Evolutionary conservation across 2,888 invertebrate genomes (phyloP).

Genomic region (Halictus quadricinctus): DNA sequence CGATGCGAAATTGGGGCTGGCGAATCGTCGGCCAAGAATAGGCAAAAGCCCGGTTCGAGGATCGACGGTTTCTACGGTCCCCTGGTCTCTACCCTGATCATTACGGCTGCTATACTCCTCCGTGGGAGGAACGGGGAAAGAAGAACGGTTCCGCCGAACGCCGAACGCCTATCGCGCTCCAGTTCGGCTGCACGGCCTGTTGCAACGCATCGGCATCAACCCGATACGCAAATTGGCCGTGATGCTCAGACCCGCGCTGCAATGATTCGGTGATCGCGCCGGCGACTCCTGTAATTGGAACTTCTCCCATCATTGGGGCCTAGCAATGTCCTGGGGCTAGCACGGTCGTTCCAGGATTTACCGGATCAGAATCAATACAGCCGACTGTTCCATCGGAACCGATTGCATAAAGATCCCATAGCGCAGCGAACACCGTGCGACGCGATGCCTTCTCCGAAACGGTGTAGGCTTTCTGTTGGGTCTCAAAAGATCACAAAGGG

Average conservation of each 20-base stretch:
- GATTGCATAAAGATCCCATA: too few species aligned
- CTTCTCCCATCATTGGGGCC: not conserved
- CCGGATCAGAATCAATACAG: not conserved
- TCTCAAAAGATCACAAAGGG: too few species aligned
- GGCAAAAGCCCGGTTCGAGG: constrained; percentile 34
- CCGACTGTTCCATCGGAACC: not conserved
- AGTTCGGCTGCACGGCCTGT: constrained; percentile 49
- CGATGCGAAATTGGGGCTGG: constrained; percentile 69
- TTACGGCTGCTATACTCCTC: constrained; percentile 43
- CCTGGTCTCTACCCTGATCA: constrained; percentile 29
- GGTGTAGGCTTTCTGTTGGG: too few species aligned
- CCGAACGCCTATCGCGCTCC: constrained; percentile 48
- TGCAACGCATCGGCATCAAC: constrained; percentile 33
- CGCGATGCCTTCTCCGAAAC: too few species aligned
- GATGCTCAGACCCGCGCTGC: constrained; percentile 29
- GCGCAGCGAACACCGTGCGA: too few species aligned
- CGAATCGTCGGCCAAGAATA: constrained; percentile 61
- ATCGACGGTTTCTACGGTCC: constrained; percentile 53
- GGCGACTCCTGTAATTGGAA: constrained; percentile 35
- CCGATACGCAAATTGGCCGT: constrained; percentile 55
- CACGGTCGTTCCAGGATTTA: not conserved
- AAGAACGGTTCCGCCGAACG: constrained; percentile 45
- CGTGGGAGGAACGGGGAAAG: constrained; percentile 20
- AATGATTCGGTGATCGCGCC: constrained; percentile 30
- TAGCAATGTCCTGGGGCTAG: not conserved